Evolutionary conservation across 2,888 invertebrate species (phyloP), one percentile per base, ranked within the genome.

Genomic region (Leptinotarsa rubiginosa): DNA sequence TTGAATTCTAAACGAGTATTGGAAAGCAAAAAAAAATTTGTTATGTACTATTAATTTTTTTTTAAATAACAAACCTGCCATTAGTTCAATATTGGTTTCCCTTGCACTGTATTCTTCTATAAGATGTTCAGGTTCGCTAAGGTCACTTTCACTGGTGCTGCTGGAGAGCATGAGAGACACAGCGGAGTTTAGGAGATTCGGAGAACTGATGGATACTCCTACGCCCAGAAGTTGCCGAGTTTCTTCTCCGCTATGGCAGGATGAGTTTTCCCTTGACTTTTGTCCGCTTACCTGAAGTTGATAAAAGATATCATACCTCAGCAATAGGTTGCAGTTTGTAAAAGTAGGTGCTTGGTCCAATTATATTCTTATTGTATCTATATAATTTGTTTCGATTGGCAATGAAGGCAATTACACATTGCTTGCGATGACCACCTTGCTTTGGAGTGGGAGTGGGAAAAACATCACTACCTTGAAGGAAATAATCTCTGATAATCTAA

Each of bases 71-170:
- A 67, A 56, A 54, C 72, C 62, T 31, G 62, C 22, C 31, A 69
- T 70, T 31, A 72, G 71, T 65, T 76, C 74, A 15, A 72, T 67
- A 79, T 89, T 90, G 73, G 88, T 88, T 75, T 88, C 88, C 25
- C 84, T 86, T 41, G 86, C 87, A 50, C 88, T 89, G 76, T 88
- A 88, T 64, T 92, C 92, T 77, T 92, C 92, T 65, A 91, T 88
- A 77, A 91, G 91, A 73, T 90, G 91, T 82, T 93, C 93, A 16
- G 91, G 88, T 83, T 93, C 93, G 82, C 92, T 92, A 62, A 90
- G 81, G 84, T 91, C 90, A 80, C 84, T 84, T 74, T 85, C 86
- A 73, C 85, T 86, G 73, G 84, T 85, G 75, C 86, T 86, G 72
- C 86, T 90, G 77, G 89, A 89, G 81, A 84, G 86, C 81, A 87